A percentile compares a stretch with the other conserved stretches of the same genome.
These are phyloP conservation scores for Oikopleura dioica DNA, from an alignment of 23 tunicate genomes.

Conservation along the genomic window DNA sequence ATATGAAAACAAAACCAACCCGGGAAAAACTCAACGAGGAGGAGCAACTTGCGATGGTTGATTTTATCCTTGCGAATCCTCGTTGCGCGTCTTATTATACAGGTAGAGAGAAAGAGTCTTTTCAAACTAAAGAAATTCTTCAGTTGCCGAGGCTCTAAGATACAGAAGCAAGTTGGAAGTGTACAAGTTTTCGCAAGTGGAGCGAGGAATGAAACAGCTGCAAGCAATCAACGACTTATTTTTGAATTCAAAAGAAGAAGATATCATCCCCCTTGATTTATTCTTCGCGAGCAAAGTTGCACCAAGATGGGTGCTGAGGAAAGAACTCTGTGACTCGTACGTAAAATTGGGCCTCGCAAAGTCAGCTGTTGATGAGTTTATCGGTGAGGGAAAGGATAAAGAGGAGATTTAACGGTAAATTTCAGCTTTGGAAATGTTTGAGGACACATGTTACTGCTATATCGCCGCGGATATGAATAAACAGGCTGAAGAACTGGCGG, in stretches of 20 bases:
- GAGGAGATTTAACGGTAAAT: not conserved
- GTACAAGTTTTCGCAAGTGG: constrained; percentile 30
- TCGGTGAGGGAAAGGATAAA: not conserved
- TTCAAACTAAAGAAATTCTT: too few relatives aligned
- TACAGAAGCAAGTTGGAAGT: constrained; percentile 28
- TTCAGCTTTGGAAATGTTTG: not conserved
- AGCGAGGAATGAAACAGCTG: constrained; percentile 54
- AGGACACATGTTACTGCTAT: not conserved
- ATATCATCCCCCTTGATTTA: too few relatives aligned
- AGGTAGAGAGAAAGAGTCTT: too few relatives aligned
- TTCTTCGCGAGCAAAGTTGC: too few relatives aligned
- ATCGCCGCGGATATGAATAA: not conserved
- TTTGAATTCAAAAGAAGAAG: not conserved
- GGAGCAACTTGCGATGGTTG: too few relatives aligned
- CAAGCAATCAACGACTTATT: constrained; percentile 25
- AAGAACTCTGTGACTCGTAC: not conserved
- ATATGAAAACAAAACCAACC: too few relatives aligned
- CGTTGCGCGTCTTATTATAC: too few relatives aligned
- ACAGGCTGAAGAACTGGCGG: not conserved
- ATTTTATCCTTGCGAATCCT: too few relatives aligned
- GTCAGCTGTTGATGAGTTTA: not conserved
- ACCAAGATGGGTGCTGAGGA: too few relatives aligned
- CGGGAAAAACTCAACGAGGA: too few relatives aligned
- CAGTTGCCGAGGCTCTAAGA: constrained; percentile 51
- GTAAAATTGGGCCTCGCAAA: not conserved